phyloP scores from a whole-genome alignment of 1,140 invertebrate species.

The Parasteatoda tepidariorum region DNA sequence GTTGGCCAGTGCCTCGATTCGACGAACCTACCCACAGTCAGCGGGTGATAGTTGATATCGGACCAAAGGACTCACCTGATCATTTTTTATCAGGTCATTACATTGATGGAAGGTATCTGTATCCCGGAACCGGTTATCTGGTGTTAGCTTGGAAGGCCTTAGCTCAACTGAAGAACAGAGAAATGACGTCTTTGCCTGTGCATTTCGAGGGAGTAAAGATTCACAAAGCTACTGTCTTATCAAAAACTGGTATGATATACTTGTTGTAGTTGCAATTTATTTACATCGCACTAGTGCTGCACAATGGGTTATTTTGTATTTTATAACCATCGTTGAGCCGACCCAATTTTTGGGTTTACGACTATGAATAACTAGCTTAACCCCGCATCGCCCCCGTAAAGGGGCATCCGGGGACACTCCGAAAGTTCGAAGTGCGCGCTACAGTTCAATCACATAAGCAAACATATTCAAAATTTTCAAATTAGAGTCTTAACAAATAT shows the following conservation, averaged over 20 bases:
- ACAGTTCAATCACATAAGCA: no score
- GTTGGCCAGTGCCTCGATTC: conserved; percentile 82
- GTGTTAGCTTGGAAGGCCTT: conserved; percentile 92
- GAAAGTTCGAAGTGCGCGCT: no score
- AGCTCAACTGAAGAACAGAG: conserved; percentile 83
- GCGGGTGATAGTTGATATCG: conserved; percentile 80
- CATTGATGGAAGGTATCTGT: conserved; percentile 94
- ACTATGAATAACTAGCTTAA: no score
- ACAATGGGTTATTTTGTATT: no score
- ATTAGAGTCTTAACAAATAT: no score
- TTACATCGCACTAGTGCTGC: no score
- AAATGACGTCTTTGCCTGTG: conserved; percentile 76
- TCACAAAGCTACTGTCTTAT: conserved; percentile 85
- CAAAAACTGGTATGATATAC: not conserved
- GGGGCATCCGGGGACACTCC: no score
- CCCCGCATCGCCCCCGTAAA: no score
- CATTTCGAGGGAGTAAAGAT: conserved; percentile 89
- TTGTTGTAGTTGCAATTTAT: no score
- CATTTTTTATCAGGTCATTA: conserved; percentile 85
- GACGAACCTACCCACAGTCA: conserved; percentile 50
- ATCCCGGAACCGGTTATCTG: conserved; percentile 95
- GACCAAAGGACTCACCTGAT: conserved; percentile 76
- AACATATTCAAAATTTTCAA: no score
- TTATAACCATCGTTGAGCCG: no score
- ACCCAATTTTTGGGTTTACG: no score